Conservation (phyloP, 2,797 vertebrate genomes). For the Lophius americanus region DNA sequence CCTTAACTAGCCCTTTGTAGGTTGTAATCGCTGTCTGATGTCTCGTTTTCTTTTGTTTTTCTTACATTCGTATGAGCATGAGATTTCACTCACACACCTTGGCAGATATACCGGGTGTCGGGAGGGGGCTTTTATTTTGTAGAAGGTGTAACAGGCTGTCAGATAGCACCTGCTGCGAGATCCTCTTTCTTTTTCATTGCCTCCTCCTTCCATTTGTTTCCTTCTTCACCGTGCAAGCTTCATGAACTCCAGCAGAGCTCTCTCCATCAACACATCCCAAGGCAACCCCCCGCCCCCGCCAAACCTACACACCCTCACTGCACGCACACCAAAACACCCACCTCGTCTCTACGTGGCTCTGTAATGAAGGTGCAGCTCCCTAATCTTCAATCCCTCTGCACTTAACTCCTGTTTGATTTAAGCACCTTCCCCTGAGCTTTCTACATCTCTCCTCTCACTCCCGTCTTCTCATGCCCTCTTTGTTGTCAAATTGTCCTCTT, state of each 20-base stretch:
- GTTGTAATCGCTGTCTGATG: neutral
- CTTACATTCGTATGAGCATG: constrained; percentile 1
- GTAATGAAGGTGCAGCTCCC: constrained; percentile 21
- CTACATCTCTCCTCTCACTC: constrained; percentile 21
- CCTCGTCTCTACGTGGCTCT: neutral
- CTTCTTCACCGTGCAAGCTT: constrained; percentile 13
- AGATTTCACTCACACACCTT: constrained; percentile 1
- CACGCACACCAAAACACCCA: constrained; percentile 10
- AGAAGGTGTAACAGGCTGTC: constrained; percentile 44
- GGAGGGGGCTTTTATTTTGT: constrained; percentile 42
- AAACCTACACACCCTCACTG: constrained; percentile 13
- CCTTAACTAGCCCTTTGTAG: constrained; percentile 8
- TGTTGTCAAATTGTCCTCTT: constrained; percentile 20
- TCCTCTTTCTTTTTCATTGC: constrained; percentile 48
- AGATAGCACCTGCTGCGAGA: constrained; percentile 63
- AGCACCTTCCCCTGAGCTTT: constrained; percentile 35
- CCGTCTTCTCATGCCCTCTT: neutral
- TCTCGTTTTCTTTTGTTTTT: constrained; percentile 11
- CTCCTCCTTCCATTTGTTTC: constrained; percentile 47
- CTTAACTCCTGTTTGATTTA: constrained; percentile 48
- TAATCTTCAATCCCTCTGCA: constrained; percentile 43
- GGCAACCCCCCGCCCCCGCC: neutral
- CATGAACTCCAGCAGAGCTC: constrained; percentile 19
- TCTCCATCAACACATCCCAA: constrained; percentile 24
- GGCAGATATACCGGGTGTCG: constrained; percentile 15